Evolutionary conservation across 2,888 invertebrate species (phyloP), one percentile per base, ranked within the genome.

Genomic region (Malthinus seriepunctatus): DNA sequence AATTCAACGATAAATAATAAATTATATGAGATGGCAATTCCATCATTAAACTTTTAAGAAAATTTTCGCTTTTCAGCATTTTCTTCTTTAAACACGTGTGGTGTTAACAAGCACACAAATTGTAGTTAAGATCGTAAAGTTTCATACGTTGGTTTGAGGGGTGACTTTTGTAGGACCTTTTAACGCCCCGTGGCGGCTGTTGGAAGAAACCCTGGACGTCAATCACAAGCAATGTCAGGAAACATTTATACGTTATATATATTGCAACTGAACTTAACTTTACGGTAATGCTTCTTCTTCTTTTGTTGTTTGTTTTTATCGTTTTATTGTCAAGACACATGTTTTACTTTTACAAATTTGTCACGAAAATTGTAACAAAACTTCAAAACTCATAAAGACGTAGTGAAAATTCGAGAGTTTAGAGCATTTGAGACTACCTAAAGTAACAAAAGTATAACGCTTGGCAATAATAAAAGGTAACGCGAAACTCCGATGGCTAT

Each of bases 291-390:
- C 63, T 66, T 23, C 23, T 23, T 23, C 23, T 23, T 23, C 23
- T 23, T 23, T 5, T 23, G 2, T 23, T 67, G 67, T 61, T 66
- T 67, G 64, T 66, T 67, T 63, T 66, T 63, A 64, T 64, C 63
- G 66, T 66, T 66, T 66, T 66, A 66, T 66, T 66, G 63, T 48
- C 32, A 45, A 52, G 51, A 65, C 67, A 66, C 56, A 58, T 66
- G 67, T 62, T 53, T 53, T 23, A 14, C 11, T 33, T 45, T 53
- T 45, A 46, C 32, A 53, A 46, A 47, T 53, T 53, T 47, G 47
- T 53, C 38, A 11, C 37, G 53, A 38, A 42, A 53, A 37, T 53
- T 47, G 53, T 38, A 14, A 38, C 42, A 38, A 38, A 52, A 52
- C 52, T 35, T 52, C 44, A 45, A 34, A 14, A 32, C 37, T 31